Evolutionary conservation across 2,888 invertebrate genomes (phyloP), one percentile per base, ranked within the genome.

Genomic region (Apamea sordens): DNA sequence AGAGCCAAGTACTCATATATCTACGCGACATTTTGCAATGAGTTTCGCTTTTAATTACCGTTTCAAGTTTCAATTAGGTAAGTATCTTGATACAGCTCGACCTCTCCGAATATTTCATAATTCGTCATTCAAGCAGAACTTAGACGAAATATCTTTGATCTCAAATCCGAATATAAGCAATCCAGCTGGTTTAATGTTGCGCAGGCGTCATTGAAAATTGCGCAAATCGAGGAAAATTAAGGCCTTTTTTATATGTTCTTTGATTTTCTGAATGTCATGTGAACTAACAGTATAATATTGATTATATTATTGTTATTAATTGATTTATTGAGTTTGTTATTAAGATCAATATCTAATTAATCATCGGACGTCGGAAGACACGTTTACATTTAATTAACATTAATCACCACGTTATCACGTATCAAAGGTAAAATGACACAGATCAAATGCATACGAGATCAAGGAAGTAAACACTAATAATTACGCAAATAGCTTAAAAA

Each of bases 31-130:
- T 88, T 89, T 84, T 76, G 84, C 74, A 87, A 88, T 80, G 76
- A 83, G 76, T 72, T 75, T 82, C 65, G 83, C 50, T 63, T 81
- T 64, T 80, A 85, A 83, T 83, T 73, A 80, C 78, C 73, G 87
- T 88, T 85, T 88, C 87, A 86, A 87, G 84, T 89, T 88, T 79
- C 88, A 88, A 89, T 90, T 88, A 85, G 84, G 86, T 71, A 84
- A 86, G 74, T 86, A 89, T 89, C 88, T 87, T 79, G 86, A 89
- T 86, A 86, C 86, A 84, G 76, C 63, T 82, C 85, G 88, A 89
- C 88, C 91, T 91, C 73, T 84, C 78, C 63, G 78, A 83, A 83
- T 76, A 83, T 95, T 94, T 94, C 92, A 86, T 91, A 94, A 94
- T 89, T 86, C 82, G 69, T 69, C 92, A 90, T 84, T 89, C 87